Percentiles rank a stretch among this genome's conserved stretches.
phyloP scores from a whole-genome alignment of 2,113 vertebrate species.

The Odocoileus hemionus region DNA sequence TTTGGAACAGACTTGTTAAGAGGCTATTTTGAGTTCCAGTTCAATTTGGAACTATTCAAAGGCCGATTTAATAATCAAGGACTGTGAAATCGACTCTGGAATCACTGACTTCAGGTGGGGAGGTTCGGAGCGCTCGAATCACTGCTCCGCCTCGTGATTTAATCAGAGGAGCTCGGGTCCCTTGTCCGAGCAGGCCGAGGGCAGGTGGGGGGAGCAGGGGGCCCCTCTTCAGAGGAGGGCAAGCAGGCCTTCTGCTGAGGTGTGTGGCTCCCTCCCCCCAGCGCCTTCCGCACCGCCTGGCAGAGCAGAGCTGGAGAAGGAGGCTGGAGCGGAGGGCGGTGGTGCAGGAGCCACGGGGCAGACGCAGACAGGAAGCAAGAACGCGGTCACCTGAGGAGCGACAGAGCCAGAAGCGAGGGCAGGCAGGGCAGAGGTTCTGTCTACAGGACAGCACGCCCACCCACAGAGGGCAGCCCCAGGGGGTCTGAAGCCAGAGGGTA shows the following conservation, averaged over 20 bases:
- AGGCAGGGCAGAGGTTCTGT: too few relatives aligned
- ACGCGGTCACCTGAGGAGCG: background rate
- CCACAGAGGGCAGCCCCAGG: background rate
- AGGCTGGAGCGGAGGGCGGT: background rate
- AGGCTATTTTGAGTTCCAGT: constrained; percentile 60
- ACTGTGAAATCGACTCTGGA: constrained; percentile 62
- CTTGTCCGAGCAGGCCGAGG: background rate
- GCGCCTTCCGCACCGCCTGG: rapidly evolving
- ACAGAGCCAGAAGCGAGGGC: background rate
- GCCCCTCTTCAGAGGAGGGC: background rate
- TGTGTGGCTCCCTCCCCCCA: background rate
- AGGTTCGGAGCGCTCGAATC: constrained; percentile 63
- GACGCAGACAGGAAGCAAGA: background rate
- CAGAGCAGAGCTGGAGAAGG: background rate
- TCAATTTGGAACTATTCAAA: constrained; percentile 68
- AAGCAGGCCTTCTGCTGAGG: background rate
- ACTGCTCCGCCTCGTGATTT: constrained; percentile 54
- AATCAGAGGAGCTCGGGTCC: background rate
- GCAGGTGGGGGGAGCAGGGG: background rate
- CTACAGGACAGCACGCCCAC: rapidly evolving
- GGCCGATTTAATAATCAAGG: constrained; percentile 62
- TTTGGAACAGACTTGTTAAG: constrained; percentile 52
- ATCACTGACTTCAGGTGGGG: constrained; percentile 61
- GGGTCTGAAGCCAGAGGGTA: background rate
- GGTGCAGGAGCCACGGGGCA: background rate